Conservation (phyloP, 2,888 invertebrate species). For the Stenchaetothrips biformis region DNA sequence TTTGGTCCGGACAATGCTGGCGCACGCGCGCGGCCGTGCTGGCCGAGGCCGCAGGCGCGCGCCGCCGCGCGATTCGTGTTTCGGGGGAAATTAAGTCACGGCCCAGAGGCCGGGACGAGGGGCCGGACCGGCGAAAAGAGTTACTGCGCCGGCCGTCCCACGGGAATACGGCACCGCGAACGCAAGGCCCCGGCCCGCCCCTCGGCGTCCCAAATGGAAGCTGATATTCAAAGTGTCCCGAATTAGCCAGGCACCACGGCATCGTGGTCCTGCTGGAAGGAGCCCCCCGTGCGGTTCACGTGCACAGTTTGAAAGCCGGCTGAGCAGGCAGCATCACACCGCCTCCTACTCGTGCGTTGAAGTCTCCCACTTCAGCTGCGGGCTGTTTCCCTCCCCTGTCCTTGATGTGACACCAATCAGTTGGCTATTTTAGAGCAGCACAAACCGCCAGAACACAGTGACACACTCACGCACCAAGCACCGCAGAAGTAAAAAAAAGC, state of each 20-base stretch:
- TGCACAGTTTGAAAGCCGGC: no score
- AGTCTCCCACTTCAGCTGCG: not conserved
- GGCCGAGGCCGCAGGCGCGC: no score
- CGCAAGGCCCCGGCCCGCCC: not conserved
- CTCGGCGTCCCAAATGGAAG: not conserved
- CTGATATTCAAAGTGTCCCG: not conserved
- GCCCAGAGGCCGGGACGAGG: no score
- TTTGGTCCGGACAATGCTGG: not conserved
- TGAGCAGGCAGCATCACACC: no score
- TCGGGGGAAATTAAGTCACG: constrained; percentile 11
- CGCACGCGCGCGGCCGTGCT: not conserved
- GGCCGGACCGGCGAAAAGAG: not conserved
- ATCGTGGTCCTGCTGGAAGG: not conserved
- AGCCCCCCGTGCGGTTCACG: no score
- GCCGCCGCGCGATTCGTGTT: not conserved
- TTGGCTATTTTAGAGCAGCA: not conserved
- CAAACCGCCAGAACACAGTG: no score
- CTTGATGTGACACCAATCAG: not conserved
- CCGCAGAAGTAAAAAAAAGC: no score
- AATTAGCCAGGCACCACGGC: not conserved
- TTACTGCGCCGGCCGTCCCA: no score
- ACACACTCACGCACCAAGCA: no score
- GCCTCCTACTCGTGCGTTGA: not conserved
- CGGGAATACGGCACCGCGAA: not conserved
- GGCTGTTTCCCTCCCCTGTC: no score